Base-by-base conservation (phyloP, 1,140 invertebrate genomes). In the Zaprionus tsacasi region DNA sequence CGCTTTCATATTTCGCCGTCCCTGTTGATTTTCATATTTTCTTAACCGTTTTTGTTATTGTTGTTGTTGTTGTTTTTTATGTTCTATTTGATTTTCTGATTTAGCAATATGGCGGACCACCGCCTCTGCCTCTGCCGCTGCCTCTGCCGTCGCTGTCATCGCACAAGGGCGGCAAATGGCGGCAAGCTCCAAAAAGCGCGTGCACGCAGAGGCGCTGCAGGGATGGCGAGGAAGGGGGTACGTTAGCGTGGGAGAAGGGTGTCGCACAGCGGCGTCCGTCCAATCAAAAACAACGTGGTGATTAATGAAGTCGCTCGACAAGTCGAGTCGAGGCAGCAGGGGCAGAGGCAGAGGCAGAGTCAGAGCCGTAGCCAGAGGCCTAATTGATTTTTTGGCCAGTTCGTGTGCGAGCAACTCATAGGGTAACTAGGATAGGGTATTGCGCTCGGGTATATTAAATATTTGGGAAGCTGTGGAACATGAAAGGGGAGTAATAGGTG, bases 51-150 rank as follows among this genome's bases (percentile, higher is more conserved):
- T 70, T 52, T 43, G 43, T 57, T 65, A 70, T 74, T 82, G 70
- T 67, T 52, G 17, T 54, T 30, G 15, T n/a, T 27, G 21, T 4
- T 60, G 35, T n/a, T 60, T 82, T 82, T 88, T 82, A 76, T 78
- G 73, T 45, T 83, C 83, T 89, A 81, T 88, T 88, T 89, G 83
- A 68, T 81, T 89, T 88, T 89, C 77, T 88, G 83, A 88, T 88
- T 88, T 88, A 76, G 80, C 86, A 90, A 89, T 76, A 89, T 89
- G 85, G 85, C 85, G 85, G 40, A 61, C 27, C 27, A 30, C 27
- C 27, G 27, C 27, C 27, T 3, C 27, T 6, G 27, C 21, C 21
- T 21, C 21, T 21, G 21, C 27, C 27, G 6, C 27, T 6, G 27
- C 27, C 27, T 3, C 27, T 3, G 27, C 27, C 27, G 27, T 30